Base-by-base conservation (phyloP, 2,888 invertebrate species). In the Athrips mouffetella region DNA sequence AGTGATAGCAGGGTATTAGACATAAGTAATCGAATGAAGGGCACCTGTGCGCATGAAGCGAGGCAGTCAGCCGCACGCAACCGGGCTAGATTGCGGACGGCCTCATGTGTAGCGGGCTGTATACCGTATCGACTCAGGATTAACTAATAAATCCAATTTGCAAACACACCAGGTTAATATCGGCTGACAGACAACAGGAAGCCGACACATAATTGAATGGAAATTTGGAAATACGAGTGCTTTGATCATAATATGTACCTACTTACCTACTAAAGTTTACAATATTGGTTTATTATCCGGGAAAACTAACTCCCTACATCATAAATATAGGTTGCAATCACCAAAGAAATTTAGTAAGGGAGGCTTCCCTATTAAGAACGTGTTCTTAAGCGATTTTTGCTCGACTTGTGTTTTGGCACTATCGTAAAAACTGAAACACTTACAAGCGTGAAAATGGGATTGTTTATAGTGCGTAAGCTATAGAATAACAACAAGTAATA, bases 141-240 rank as follows among this genome's bases (percentile, higher is more conserved):
- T 48, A 48, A 21, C 45, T 37, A 49, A 52, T 50, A 37, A 48
- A 52, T 52, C 45, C 47, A 52, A 52, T 52, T 52, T 52, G 48
- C 47, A 15, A 29, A 50, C 47, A 45, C 44, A 39, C 47, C 50
- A 53, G 53, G 53, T 53, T 50, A 53, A 50, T 50, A 52, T 47
- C 20, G 47, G 5, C 37, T 45, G 42, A 37, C 33, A 29, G 41
- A 33, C 30, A 16, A 27, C 41, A 27, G 41, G 41, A 39, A 42
- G 18, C 42, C 3, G 6, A 7, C 40, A 42, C 29, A 18, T 42
- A 42, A 42, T 42, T 42, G 29, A 42, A 42, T 42, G 11, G 42
- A 40, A 40, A n/a, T 29, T 5, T 13, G 13, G 40, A 40, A 13
- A 40, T 15, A 25, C 25, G n/a, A 13, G 15, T 10, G 40, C 25